Conservation (phyloP, 2,113 vertebrate species). For the Neoarius graeffei region DNA sequence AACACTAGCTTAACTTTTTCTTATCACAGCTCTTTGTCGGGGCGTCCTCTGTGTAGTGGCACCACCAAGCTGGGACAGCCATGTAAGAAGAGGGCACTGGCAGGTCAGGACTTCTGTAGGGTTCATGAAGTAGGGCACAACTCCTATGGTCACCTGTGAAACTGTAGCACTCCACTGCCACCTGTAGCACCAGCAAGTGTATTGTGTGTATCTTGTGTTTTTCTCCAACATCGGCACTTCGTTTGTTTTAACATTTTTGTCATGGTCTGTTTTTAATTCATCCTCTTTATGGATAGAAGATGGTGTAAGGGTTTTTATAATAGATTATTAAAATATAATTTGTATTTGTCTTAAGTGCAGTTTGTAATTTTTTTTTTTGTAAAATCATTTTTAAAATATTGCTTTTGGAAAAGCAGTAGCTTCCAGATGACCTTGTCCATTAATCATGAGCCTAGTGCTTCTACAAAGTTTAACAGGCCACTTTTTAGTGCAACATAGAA, state of each 20-base stretch:
- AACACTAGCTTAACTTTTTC: not conserved
- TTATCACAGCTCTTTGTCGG: slow-evolving; percentile 63
- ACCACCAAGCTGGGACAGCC: slow-evolving; percentile 72
- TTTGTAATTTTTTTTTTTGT: not conserved
- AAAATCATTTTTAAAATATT: not conserved
- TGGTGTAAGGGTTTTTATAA: slow-evolving; percentile 1
- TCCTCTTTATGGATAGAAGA: not conserved
- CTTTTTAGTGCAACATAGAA: no score
- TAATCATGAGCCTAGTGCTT: not conserved
- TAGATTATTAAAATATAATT: slow-evolving; percentile 20
- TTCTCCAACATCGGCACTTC: not conserved
- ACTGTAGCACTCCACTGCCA: not conserved
- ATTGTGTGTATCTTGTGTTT: not conserved
- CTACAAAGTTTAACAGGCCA: no score
- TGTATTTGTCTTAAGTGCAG: not conserved
- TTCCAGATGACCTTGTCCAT: not conserved
- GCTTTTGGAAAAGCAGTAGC: not conserved
- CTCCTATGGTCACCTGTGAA: slow-evolving; percentile 45
- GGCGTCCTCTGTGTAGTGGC: slow-evolving; percentile 67
- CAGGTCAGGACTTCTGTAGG: slow-evolving; percentile 73
- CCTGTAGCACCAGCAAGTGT: not conserved
- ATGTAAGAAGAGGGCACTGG: slow-evolving; percentile 74
- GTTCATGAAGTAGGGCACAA: slow-evolving; percentile 63
- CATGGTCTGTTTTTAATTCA: slow-evolving; percentile 7
- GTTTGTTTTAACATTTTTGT: not conserved